Evolutionary conservation across 2,113 vertebrate species (phyloP).

Genomic region (Catharus fuscescens): DNA sequence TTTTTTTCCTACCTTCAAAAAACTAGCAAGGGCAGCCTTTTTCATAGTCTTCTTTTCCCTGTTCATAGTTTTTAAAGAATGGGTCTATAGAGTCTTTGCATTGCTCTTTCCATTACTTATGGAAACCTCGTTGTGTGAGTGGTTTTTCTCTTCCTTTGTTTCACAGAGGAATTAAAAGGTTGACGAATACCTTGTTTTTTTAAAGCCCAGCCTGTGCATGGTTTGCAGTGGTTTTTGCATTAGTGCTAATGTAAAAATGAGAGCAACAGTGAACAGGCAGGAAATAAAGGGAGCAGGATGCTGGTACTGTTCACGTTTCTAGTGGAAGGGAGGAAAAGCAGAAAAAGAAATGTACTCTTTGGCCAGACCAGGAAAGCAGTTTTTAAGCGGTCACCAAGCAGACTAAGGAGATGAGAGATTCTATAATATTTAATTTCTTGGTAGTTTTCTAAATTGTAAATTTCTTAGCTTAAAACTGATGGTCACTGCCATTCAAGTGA

Average conservation of each 20-base stretch:
- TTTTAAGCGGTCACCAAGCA: background rate
- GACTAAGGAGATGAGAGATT: background rate
- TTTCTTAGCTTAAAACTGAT: background rate
- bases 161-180: background rate
- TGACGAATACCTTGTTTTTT: background rate
- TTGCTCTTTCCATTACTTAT: background rate
- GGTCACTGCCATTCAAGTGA: background rate
- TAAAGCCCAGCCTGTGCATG: background rate
- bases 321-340: background rate
- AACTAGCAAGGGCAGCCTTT: background rate
- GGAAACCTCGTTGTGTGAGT: background rate
- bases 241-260: background rate
- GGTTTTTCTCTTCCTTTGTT: background rate
- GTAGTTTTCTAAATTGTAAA: background rate
- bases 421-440: background rate
- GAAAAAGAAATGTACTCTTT: background rate
- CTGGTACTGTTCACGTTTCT: background rate
- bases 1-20: background rate
- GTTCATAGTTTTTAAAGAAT: background rate
- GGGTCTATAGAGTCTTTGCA: background rate
- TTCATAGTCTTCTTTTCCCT: background rate
- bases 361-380: background rate
- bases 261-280: fast-evolving
- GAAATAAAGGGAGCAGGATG: background rate
- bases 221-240: background rate